phyloP scores from a whole-genome alignment of 2,888 invertebrate species.

The Heliconius cydno region DNA sequence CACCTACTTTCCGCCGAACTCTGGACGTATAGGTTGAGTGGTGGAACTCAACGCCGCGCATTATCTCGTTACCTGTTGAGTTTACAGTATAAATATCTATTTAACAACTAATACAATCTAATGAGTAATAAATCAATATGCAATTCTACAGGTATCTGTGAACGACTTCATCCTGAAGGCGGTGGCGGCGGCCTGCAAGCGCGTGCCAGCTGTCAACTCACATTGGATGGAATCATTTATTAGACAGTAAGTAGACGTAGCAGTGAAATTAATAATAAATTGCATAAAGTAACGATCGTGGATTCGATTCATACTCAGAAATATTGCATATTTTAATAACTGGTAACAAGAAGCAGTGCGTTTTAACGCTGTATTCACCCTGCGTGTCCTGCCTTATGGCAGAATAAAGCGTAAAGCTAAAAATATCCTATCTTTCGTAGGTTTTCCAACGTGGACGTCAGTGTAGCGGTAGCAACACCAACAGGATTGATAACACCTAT shows the following conservation, averaged over 20 bases:
- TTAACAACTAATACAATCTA: neutral
- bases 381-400: too few relatives aligned
- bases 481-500: constrained; percentile 98
- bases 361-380: too few relatives aligned
- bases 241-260: constrained; percentile 88
- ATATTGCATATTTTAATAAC: too few relatives aligned
- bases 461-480: constrained; percentile 98
- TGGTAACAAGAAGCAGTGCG: too few relatives aligned
- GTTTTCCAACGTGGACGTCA: constrained; percentile 95
- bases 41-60: too few relatives aligned
- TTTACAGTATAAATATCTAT: too few relatives aligned
- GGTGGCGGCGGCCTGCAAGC: constrained; percentile 92
- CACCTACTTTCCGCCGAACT: too few relatives aligned
- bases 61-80: too few relatives aligned
- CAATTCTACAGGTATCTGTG: constrained; percentile 86
- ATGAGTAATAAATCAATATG: neutral
- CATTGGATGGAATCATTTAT: constrained; percentile 97
- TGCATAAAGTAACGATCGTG: too few relatives aligned
- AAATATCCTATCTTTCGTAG: constrained; percentile 71
- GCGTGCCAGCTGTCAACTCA: constrained; percentile 96
- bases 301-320: too few relatives aligned
- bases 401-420: neutral
- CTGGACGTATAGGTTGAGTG: too few relatives aligned
- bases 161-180: constrained; percentile 99
- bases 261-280: too few relatives aligned